Base-by-base conservation (phyloP, 1,140 invertebrate species). In the Brachionus plicatilis region DNA sequence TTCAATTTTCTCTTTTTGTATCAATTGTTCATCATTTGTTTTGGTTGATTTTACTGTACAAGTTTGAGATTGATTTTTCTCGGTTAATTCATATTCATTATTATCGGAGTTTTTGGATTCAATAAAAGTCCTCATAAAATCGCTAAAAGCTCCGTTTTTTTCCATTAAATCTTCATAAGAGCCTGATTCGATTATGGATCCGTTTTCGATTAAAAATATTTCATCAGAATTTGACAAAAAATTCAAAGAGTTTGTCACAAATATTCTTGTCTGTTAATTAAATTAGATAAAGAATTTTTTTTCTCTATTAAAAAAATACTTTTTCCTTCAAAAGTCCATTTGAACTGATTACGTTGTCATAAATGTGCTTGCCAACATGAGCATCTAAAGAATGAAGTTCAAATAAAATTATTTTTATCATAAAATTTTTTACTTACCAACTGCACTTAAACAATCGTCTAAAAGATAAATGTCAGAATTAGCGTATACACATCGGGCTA, bases 371-470 rank as follows among this genome's bases (percentile, higher is more conserved):
- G 0, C 89, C 90, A 12, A 91, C 88, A 83, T 89, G 88, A 17
- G 88, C 87, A 86, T 76, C 72, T 76, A 14, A 41, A n/a, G 17
- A 17, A 11, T 41, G 3, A 17, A 47, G 14, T 47, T 47, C 12
- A 45, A 14, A 45, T 20, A 45, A 72, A 41, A 33, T 72, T 75
- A 43, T 72, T 75, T 41, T 45, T 12, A 12, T 24, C 2, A 20
- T 75, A 27, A 29, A 27, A 24, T 27, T n/a, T 75, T 24, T 20
- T 9, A 27, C 17, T 76, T 76, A 76, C 91, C 91, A 11, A 91
- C 90, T 17, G 91, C 89, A 78, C 90, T 90, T 6, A 91, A 86
- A 29, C 91, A 91, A 85, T 92, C 91, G 86, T 92, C 91, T 43
- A 92, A 84, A 8, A 92, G 85, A 86, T 90, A 90, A 17, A 92